These are phyloP conservation scores for Lipophrys pholis DNA, from an alignment of 2,113 vertebrate genomes.

Conservation along the genomic window DNA sequence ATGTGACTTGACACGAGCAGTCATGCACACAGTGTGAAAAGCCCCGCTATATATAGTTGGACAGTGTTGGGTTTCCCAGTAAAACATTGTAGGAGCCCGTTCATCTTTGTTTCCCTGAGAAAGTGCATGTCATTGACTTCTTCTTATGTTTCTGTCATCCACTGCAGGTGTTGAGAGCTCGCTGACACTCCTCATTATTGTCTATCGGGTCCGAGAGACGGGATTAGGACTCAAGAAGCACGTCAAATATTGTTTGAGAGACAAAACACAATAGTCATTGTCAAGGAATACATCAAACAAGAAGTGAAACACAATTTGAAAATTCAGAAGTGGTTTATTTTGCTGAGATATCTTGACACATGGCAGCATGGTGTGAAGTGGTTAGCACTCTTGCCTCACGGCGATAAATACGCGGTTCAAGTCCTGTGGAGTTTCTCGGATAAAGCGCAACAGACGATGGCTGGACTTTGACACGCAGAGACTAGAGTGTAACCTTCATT, in stretches of 20 bases:
- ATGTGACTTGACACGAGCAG: constrained; percentile 76
- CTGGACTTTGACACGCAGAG: too few relatives aligned
- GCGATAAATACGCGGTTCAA: too few relatives aligned
- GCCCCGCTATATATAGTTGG: constrained; percentile 76
- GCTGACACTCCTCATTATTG: constrained; percentile 16
- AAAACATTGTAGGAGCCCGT: constrained; percentile 63
- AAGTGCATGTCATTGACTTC: constrained; percentile 27
- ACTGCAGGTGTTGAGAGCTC: constrained; percentile 15
- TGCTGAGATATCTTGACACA: too few relatives aligned
- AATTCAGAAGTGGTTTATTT: too few relatives aligned
- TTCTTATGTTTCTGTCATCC: constrained; percentile 19
- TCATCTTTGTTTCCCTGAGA: constrained; percentile 59
- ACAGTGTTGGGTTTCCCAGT: constrained; percentile 75
- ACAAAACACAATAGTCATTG: constrained; percentile 18
- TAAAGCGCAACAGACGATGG: too few relatives aligned
- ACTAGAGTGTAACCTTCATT: too few relatives aligned
- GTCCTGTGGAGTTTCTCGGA: too few relatives aligned
- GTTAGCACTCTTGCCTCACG: too few relatives aligned
- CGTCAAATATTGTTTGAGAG: not conserved
- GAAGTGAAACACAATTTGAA: not conserved
- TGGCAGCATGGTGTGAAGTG: too few relatives aligned
- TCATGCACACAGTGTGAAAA: constrained; percentile 77
- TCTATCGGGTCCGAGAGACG: constrained; percentile 25
- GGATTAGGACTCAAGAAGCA: constrained; percentile 9
- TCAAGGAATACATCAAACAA: constrained; percentile 20